These are phyloP conservation scores for Drosophila merina DNA, from an alignment of 2,888 invertebrate genomes.

Conservation along the genomic window DNA sequence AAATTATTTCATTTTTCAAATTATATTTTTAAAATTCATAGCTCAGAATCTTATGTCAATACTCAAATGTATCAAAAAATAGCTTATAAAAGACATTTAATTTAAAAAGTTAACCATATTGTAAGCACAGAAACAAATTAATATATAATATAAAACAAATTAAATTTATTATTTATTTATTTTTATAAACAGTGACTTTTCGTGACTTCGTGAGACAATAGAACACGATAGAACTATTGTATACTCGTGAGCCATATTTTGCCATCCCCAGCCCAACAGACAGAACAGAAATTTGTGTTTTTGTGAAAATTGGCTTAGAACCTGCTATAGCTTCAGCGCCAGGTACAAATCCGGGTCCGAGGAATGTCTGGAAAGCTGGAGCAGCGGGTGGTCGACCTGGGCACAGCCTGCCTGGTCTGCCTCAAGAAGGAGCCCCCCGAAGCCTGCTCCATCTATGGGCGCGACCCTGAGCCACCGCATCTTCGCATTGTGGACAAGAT, in stretches of 20 bases:
- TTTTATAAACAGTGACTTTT: neutral
- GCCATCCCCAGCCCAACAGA: slow-evolving; percentile 1
- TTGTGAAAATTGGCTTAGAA: neutral
- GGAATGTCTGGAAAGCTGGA: slow-evolving; percentile 19
- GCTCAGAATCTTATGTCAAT: too few relatives aligned
- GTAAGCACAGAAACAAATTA: too few relatives aligned
- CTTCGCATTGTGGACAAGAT: slow-evolving; percentile 81
- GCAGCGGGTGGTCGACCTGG: slow-evolving; percentile 74
- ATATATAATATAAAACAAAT: too few relatives aligned
- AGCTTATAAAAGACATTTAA: too few relatives aligned
- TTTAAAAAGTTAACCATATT: too few relatives aligned
- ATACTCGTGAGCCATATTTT: neutral
- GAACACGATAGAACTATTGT: too few relatives aligned
- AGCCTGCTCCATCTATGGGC: slow-evolving; percentile 72
- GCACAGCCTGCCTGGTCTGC: slow-evolving; percentile 82
- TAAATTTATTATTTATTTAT: too few relatives aligned
- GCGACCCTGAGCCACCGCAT: slow-evolving; percentile 66
- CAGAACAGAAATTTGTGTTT: neutral
- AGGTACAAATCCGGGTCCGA: neutral
- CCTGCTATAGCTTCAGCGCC: slow-evolving; percentile 1
- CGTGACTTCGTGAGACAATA: neutral
- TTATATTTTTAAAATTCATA: too few relatives aligned
- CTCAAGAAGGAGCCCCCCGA: slow-evolving; percentile 76
- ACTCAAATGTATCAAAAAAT: too few relatives aligned
- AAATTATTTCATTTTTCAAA: too few relatives aligned